These are phyloP conservation scores for Chironomus striatipennis DNA, from an alignment of 1,140 invertebrate genomes.

Conservation along the genomic window DNA sequence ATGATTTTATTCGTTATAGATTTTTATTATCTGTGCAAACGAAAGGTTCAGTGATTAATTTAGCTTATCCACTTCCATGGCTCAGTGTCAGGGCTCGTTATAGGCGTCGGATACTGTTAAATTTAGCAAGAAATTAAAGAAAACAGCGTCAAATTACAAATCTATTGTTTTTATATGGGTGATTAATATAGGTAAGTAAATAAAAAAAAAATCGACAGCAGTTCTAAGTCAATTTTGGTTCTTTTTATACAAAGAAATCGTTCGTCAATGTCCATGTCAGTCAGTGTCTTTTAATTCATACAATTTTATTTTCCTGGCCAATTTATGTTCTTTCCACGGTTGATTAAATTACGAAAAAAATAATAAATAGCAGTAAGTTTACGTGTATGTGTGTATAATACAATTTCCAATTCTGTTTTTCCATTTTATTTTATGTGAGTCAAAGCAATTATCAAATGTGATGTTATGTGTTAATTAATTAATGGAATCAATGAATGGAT, in stretches of 20 bases:
- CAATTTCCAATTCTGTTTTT: neutral
- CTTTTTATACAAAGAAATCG: too few species aligned
- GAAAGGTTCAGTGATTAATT: neutral
- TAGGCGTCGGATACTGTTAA: slow-evolving; percentile 63
- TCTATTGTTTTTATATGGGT: neutral
- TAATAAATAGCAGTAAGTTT: neutral
- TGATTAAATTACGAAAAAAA: too few species aligned
- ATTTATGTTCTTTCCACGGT: too few species aligned
- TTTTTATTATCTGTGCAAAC: neutral
- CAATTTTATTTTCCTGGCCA: too few species aligned
- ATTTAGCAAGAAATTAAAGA: slow-evolving; percentile 20
- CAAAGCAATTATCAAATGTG: neutral
- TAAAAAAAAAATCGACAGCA: too few species aligned
- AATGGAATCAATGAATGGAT: slow-evolving; percentile 30
- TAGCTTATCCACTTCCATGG: slow-evolving; percentile 67
- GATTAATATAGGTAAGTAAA: slow-evolving; percentile 6
- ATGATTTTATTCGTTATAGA: neutral
- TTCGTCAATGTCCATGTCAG: too few species aligned
- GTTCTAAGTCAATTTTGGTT: too few species aligned
- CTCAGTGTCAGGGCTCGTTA: slow-evolving; percentile 72
- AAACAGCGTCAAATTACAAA: slow-evolving; percentile 16
- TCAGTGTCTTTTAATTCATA: too few species aligned
- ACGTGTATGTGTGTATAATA: slow-evolving; percentile 18
- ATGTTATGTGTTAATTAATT: neutral
- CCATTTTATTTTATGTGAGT: neutral